Evolutionary conservation across 2,888 invertebrate genomes (phyloP).

Genomic region (Tyria jacobaeae): DNA sequence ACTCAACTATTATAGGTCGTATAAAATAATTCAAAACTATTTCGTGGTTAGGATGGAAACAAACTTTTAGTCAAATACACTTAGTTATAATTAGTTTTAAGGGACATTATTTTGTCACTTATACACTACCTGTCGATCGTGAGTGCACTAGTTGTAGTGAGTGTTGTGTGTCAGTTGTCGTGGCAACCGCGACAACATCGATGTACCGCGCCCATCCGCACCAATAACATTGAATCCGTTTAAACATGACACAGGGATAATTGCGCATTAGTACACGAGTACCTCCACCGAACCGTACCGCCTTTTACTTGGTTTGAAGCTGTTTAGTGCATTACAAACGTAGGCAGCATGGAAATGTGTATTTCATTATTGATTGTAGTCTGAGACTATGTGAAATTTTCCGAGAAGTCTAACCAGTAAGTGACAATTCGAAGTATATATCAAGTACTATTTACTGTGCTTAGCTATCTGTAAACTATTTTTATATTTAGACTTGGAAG

Average conservation of each 20-base stretch:
- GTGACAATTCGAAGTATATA: not conserved
- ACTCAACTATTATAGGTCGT: too few species aligned
- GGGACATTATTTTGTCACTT: too few species aligned
- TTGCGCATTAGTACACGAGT: slow-evolving; percentile 3
- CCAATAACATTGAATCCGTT: not conserved
- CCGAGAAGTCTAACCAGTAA: not conserved
- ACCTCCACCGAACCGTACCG: not conserved
- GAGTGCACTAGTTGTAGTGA: too few species aligned
- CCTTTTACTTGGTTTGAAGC: not conserved
- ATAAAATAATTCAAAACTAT: too few species aligned
- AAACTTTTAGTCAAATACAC: not conserved
- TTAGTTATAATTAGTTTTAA: not conserved
- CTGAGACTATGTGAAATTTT: slow-evolving; percentile 1
- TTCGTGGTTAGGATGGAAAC: too few species aligned
- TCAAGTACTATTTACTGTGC: not conserved
- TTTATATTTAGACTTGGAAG: not conserved
- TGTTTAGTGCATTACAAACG: not conserved
- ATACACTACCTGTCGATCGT: not conserved
- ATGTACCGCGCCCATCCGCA: slow-evolving; percentile 10
- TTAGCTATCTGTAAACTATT: not conserved
- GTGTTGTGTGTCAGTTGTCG: slow-evolving; percentile 37
- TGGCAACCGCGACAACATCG: slow-evolving; percentile 26
- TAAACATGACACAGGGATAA: not conserved
- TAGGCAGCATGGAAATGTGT: not conserved
- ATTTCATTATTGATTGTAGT: not conserved